Conservation (phyloP, 2,888 invertebrate species). For the Apodemia arnacis region DNA sequence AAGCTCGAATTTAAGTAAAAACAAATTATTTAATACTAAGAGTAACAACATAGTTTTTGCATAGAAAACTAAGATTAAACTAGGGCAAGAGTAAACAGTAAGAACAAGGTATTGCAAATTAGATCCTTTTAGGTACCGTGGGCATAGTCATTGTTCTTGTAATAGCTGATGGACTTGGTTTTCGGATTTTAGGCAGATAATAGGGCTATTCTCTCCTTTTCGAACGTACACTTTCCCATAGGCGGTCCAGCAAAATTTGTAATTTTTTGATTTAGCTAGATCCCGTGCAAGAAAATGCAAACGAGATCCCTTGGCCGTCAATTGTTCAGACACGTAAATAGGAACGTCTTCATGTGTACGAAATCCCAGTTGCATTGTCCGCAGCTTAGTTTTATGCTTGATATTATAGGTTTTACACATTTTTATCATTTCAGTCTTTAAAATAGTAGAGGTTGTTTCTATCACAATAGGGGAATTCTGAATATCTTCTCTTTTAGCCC, state of each 20-base stretch:
- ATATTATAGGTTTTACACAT: slow-evolving; percentile 60
- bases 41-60: neutral
- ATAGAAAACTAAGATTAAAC: neutral
- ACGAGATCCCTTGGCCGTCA: slow-evolving; percentile 41
- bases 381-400: slow-evolving; percentile 58
- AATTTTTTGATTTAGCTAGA: slow-evolving; percentile 38
- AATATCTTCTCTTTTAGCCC: slow-evolving; percentile 21
- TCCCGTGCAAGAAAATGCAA: slow-evolving; percentile 31
- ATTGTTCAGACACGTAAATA: slow-evolving; percentile 39
- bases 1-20: neutral
- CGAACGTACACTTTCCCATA: slow-evolving; percentile 47
- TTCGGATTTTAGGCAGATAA: slow-evolving; percentile 50
- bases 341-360: slow-evolving; percentile 46
- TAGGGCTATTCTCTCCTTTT: slow-evolving; percentile 45
- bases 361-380: slow-evolving; percentile 66
- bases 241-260: slow-evolving; percentile 71
- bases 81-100: neutral
- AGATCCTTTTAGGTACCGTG: neutral
- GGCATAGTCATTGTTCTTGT: neutral
- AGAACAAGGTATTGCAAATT: neutral
- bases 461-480: slow-evolving; percentile 40
- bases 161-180: slow-evolving; percentile 34
- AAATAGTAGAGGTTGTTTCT: slow-evolving; percentile 41
- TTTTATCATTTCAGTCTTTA: slow-evolving; percentile 58
- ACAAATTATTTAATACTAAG: neutral